phyloP scores from a whole-genome alignment of 2,797 vertebrate species.

The Macropus fuliginosus region DNA sequence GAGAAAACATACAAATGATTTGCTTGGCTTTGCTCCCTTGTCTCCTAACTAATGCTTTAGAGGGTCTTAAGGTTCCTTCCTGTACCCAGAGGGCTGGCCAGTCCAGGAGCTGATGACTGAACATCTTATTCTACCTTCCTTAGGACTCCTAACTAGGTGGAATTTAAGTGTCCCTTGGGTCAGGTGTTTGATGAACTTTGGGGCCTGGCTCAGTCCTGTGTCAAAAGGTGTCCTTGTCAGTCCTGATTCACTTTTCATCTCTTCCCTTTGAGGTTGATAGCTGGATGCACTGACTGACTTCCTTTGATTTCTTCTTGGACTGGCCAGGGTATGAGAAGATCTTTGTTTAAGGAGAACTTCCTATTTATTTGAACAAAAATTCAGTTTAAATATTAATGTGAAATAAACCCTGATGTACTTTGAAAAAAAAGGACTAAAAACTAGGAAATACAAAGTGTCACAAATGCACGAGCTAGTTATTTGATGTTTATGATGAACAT shows the following conservation, averaged over 20 bases:
- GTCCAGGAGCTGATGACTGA: background rate
- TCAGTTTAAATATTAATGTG: constrained; percentile 86
- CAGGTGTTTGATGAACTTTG: background rate
- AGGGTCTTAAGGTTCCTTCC: background rate
- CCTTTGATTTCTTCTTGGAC: constrained; percentile 75
- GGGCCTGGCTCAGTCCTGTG: background rate
- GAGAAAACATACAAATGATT: background rate
- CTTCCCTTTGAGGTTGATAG: background rate
- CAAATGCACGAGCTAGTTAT: background rate
- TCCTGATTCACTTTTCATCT: background rate
- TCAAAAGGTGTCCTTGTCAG: rapidly evolving
- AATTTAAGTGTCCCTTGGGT: background rate
- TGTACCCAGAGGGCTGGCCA: background rate
- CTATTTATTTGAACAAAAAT: constrained; percentile 85
- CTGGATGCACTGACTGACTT: constrained; percentile 74
- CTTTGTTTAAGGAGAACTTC: constrained; percentile 79
- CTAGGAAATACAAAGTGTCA: background rate
- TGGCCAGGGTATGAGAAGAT: constrained; percentile 81
- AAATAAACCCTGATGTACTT: constrained; percentile 84
- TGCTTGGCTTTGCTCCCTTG: background rate
- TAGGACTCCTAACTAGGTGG: background rate
- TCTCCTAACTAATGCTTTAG: background rate
- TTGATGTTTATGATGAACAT: background rate
- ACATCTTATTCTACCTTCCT: background rate
- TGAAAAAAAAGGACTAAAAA: constrained; percentile 9